phyloP scores from a whole-genome alignment of 2,888 invertebrate species.

The Nebria salina region DNA sequence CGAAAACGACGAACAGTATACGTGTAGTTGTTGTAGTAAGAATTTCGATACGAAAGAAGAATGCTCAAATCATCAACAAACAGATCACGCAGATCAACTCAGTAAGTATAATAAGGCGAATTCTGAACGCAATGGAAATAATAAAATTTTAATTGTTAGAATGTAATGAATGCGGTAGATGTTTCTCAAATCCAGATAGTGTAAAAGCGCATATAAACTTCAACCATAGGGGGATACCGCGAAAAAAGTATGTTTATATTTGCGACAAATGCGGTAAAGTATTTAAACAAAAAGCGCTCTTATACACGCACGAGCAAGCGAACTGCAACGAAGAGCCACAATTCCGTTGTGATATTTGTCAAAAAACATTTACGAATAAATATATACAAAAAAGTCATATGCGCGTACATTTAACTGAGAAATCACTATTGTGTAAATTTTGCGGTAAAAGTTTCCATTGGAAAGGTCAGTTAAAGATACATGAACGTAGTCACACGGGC shows the following conservation, averaged over 20 bases:
- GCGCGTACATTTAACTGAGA: conserved; percentile 60
- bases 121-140: neutral
- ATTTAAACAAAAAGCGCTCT: conserved; percentile 59
- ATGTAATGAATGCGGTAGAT: conserved; percentile 63
- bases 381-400: conserved; percentile 63
- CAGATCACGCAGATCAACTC: conserved; percentile 60
- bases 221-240: conserved; percentile 53
- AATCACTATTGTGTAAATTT: conserved; percentile 56
- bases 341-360: conserved; percentile 58
- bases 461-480: conserved; percentile 59
- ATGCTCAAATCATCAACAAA: conserved; percentile 59
- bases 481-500: conserved; percentile 63
- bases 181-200: conserved; percentile 61
- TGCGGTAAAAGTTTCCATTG: conserved; percentile 59
- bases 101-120: conserved; percentile 52
- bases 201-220: conserved; percentile 61
- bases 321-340: conserved; percentile 59
- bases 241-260: conserved; percentile 55
- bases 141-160: conserved; percentile 51
- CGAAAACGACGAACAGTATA: conserved; percentile 49
- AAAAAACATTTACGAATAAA: conserved; percentile 61
- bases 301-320: conserved; percentile 62
- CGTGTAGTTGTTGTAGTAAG: conserved; percentile 59
- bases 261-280: conserved; percentile 57
- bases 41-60: conserved; percentile 59